Evolutionary conservation across 2,888 invertebrate genomes (phyloP), one percentile per base, ranked within the genome.

Genomic region (Amphipoea lucens): DNA sequence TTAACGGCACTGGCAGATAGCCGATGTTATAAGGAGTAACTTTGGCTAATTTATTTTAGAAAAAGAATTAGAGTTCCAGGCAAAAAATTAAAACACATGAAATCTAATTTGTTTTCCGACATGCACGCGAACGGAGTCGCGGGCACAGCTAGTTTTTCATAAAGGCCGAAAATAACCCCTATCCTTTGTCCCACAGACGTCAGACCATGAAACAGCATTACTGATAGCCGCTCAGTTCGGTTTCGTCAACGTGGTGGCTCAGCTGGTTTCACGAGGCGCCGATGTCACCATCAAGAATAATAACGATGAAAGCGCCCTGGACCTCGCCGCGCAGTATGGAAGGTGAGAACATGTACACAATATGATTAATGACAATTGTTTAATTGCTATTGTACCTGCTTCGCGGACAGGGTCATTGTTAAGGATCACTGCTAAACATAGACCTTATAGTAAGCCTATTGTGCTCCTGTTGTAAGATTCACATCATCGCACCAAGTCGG

Each of bases 221-320:
- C 98, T 99, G 92, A 99, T 98, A 94, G 99, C 99, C 7, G 98
- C 99, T 51, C 99, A 99, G 94, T 99, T 99, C 95, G 99, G 99
- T 12, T 98, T 99, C 95, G 98, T 98, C 75, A 98, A 98, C 76
- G 98, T 99, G 71, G 98, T 99, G 75, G 97, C 98, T 69, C 97
- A 98, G 91, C 97, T 99, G 88, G 96, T 99, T 89, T 98, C 98
- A 90, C 98, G 98, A 92, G 98, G 98, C 83, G 99, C 99, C 90
- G 99, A 99, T 97, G 98, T 99, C 68, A 98, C 98, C 88, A 98
- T 99, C 92, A 97, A 98, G 88, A 99, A 99, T 95, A 97, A 97
- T 89, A 98, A 98, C 82, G 98, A 98, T 76, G 99, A 99, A 95
- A 99, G 99, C 60, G 98, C 99, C 0, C 97, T 99, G 91, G 99